Conservation (phyloP, 2,888 invertebrate genomes). For the Phaonia tiefii region DNA sequence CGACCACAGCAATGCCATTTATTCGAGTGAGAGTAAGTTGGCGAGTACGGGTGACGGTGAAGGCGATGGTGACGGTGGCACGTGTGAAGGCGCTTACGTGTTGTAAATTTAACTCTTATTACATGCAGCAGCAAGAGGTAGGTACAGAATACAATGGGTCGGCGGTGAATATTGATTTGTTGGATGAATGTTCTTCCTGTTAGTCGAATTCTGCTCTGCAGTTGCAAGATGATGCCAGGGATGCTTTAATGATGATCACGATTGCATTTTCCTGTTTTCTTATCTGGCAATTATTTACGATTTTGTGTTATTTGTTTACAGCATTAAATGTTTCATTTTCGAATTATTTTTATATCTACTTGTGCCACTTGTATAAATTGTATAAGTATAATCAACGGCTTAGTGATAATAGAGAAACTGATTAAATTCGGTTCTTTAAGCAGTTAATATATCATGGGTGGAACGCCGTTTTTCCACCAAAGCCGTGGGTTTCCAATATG, state of each 20-base stretch:
- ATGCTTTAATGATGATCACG: constrained; percentile 59
- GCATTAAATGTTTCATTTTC: constrained; percentile 11
- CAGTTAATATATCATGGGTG: too few species aligned
- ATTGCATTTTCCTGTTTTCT: constrained; percentile 37
- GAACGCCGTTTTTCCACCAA: too few species aligned
- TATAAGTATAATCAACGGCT: too few species aligned
- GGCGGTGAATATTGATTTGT: constrained; percentile 21
- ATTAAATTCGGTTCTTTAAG: too few species aligned
- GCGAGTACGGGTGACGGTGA: not conserved
- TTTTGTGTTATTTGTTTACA: constrained; percentile 7
- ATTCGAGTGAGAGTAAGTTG: too few species aligned
- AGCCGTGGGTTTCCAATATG: too few species aligned
- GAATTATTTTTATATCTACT: too few species aligned
- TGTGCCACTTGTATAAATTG: too few species aligned
- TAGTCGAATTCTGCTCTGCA: constrained; percentile 50
- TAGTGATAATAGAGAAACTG: too few species aligned
- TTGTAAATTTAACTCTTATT: constrained; percentile 66
- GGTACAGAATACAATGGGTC: too few species aligned
- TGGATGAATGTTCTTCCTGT: constrained; percentile 11
- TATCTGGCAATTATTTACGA: constrained; percentile 44
- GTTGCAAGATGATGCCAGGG: constrained; percentile 36
- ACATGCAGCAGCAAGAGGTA: constrained; percentile 37
- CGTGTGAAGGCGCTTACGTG: constrained; percentile 67
- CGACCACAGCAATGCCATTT: too few species aligned
- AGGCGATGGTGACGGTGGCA: constrained; percentile 59